These are phyloP conservation scores for Drosophila quinaria DNA, from an alignment of 2,888 invertebrate species.

Conservation along the genomic window DNA sequence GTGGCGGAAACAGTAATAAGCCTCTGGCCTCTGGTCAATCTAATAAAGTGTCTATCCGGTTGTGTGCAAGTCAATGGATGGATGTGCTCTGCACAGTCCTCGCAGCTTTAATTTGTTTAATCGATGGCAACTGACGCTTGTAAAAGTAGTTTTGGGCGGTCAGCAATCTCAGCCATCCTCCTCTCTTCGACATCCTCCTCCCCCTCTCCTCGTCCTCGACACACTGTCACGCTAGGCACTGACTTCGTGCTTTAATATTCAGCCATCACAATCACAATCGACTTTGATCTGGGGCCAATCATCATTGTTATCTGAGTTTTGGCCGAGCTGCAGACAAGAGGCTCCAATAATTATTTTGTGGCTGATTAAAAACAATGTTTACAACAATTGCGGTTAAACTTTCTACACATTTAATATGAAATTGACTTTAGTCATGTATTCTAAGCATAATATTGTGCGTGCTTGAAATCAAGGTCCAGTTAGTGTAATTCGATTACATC, in stretches of 20 bases:
- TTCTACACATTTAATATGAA: constrained; percentile 45
- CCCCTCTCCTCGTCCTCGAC: constrained; percentile 29
- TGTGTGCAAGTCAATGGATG: constrained; percentile 22
- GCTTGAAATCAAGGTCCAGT: background rate
- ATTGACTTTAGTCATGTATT: constrained; percentile 6
- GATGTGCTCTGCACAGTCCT: constrained; percentile 27
- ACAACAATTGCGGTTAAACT: constrained; percentile 49
- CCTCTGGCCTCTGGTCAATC: constrained; percentile 23
- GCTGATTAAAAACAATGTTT: constrained; percentile 52
- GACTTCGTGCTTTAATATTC: constrained; percentile 49
- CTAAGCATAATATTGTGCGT: background rate
- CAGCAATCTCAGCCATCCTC: background rate
- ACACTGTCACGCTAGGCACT: constrained; percentile 57
- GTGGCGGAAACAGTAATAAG: constrained; percentile 51
- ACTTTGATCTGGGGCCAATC: constrained; percentile 53
- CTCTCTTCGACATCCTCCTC: constrained; percentile 10
- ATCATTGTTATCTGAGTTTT: constrained; percentile 46
- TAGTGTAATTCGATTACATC: constrained; percentile 45
- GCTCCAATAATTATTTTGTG: constrained; percentile 42
- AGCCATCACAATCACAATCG: constrained; percentile 44
- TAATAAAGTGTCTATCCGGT: constrained; percentile 58
- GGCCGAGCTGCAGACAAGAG: constrained; percentile 26
- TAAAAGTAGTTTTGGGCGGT: constrained; percentile 62
- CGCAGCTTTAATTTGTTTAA: constrained; percentile 56
- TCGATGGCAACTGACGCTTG: constrained; percentile 52